phyloP scores from a whole-genome alignment of 2,797 vertebrate species.

The Sardinella longiceps region DNA sequence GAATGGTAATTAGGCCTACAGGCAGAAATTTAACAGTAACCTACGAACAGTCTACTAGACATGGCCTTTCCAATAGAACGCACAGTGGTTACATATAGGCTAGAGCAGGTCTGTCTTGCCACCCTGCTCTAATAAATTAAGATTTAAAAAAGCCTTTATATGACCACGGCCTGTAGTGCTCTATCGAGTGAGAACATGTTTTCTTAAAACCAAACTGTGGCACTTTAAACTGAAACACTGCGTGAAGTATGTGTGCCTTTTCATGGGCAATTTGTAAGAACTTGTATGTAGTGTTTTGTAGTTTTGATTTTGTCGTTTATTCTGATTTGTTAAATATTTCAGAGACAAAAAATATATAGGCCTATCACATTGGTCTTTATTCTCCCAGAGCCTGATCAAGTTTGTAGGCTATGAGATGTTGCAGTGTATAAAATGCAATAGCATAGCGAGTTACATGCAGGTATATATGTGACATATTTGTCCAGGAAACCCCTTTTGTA shows the following conservation, averaged over 20 bases:
- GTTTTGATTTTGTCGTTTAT: constrained; percentile 54
- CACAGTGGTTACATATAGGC: neutral
- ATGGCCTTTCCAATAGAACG: neutral
- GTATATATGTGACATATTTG: constrained; percentile 89
- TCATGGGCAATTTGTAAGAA: constrained; percentile 58
- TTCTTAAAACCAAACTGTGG: constrained; percentile 80
- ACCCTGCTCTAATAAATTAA: neutral
- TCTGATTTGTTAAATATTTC: constrained; percentile 57
- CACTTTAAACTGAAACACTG: constrained; percentile 80
- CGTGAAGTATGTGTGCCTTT: constrained; percentile 46
- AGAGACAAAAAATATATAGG: constrained; percentile 56
- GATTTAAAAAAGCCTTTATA: neutral
- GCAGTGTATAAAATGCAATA: constrained; percentile 79
- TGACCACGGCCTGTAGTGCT: neutral
- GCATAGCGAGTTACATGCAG: constrained; percentile 84
- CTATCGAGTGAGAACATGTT: constrained; percentile 29
- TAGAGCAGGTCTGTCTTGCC: neutral
- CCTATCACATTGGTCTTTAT: constrained; percentile 63
- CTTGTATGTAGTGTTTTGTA: constrained; percentile 58
- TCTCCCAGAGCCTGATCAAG: constrained; percentile 57
- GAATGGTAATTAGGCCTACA: neutral
- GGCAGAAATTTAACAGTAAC: neutral
- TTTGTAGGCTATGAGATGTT: constrained; percentile 66
- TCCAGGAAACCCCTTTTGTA: constrained; percentile 95
- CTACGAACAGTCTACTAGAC: neutral